Base-by-base conservation (phyloP, 2,888 invertebrate genomes). In the Tenodera sinensis region DNA sequence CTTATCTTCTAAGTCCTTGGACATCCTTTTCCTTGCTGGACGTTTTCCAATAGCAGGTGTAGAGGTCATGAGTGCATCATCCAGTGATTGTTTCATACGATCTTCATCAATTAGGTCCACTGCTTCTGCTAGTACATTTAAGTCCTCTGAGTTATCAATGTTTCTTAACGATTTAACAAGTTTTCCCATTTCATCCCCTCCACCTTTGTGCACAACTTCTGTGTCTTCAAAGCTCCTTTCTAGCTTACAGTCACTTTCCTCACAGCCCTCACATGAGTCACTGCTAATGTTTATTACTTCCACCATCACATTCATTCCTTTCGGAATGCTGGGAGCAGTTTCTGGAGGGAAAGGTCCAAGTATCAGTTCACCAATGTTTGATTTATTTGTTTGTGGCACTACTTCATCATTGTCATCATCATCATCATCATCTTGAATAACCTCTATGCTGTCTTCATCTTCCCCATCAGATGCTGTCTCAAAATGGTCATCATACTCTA, bases 401-500 rank as follows among this genome's bases (percentile, higher is more conserved):
- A 20, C 86, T n/a, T 71, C 54, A 30, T 84, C 34, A 2, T n/a
- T n/a, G n/a, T n/a, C n/a, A n/a, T n/a, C n/a, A n/a, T n/a, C n/a
- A n/a, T n/a, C n/a, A n/a, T n/a, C n/a, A n/a, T 27, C 89, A 42
- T 54, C 82, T 28, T 85, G 71, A 28, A 85, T 82, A 25, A 88
- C 86, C 86, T 84, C 89, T 71, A 89, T 88, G 71, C 90, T 90
- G 28, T 88, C 88, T 3, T 85, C 85, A 30, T 86, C 54, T 83
- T 87, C 87, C 83, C 87, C 87, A 87, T 89, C 90, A 28, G 90
- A 90, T 25, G 90, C 90, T 47, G 90, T 90, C 47, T 90, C 88
- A 84, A 90, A 90, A 28, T 88, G 42, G 42, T 90, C 90, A 83
- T 90, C 90, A n/a, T 90, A 88, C 30, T 90, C 90, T 28, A 88